Base-by-base conservation (phyloP, 2,888 invertebrate genomes). In the Trichogramma evanescens region DNA sequence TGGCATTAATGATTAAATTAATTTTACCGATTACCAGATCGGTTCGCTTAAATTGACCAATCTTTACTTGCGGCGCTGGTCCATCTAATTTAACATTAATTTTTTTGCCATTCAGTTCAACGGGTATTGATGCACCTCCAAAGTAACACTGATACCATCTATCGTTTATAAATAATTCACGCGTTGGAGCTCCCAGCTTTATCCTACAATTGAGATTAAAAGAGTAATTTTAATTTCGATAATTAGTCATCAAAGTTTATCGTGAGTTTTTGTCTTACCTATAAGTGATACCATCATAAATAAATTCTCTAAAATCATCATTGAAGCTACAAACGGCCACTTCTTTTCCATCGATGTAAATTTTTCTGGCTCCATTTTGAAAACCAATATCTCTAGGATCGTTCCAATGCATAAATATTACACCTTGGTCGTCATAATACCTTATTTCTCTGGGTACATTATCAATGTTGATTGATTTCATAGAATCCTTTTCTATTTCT, bases 91-190 rank as follows among this genome's bases (percentile, higher is more conserved):
- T 88, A 1, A 98, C 83, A 50, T 85, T 81, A 63, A 90, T 85
- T n/a, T 87, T 83, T 63, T 88, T 86, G 1, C 89, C 89, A 61
- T 89, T 88, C 45, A 97, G 83, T 50, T 89, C 86, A 7, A 95
- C 87, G 1, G 86, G 85, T 53, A 93, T 84, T 0, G 93, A 88
- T 51, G 91, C 88, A 1, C 94, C 95, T 43, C 92, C 94, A 75
- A 98, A 98, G 77, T 89, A 91, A 69, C 94, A 92, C 74, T 95
- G 95, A 76, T 89, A 95, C 82, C 92, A 91, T 63, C 87, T 83
- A 6, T 89, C 89, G 74, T 98, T 93, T 53, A 99, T 87, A 70
- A 88, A 92, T 44, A 98, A 80, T 72, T 97, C 96, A 57, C 95
- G 83, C 0, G 95, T 93, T 0, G 95, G 95, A 8, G 92, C 92